Evolutionary conservation across 2,797 vertebrate species (phyloP), one percentile per base, ranked within the genome.

Genomic region (Peromyscus aztecus): DNA sequence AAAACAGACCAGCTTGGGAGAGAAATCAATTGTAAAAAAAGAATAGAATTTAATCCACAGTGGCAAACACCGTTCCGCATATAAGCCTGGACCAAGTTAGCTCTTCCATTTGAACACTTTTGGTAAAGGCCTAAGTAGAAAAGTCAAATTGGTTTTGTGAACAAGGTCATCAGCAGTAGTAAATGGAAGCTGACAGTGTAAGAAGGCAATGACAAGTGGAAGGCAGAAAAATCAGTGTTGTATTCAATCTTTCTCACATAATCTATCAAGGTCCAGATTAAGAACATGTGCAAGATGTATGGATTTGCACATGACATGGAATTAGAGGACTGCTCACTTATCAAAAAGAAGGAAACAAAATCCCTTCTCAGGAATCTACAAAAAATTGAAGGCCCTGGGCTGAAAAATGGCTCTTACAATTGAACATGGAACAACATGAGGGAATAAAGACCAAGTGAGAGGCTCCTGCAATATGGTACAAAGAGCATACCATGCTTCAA

Each of bases 151-250:
- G 69, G 46, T 61, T 95, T 96, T 91, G 63, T 84, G 23, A 95
- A 75, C 59, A 96, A 98, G 80, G 88, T 92, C 88, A 97, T 69
- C 63, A 55, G 82, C 49, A 94, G 67, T 31, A 96, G 59, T 88
- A 90, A 96, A 84, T 89, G 92, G 78, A 95, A 89, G 69, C 0
- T 86, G 77, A 78, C 16, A 92, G 37, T 6, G 31, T 55, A 89
- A 94, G 85, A 93, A 95, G 76, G 59, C 73, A 77, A 16, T 91
- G 86, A 71, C 78, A 95, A 97, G 81, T 43, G 31, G 52, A 92
- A 5, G 34, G 6, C 9, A 82, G 78, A 89, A 94, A 89, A 93
- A 90, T 83, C 40, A 94, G 31, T 67, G 59, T 78, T 93, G 87
- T 80, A 85, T 89, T 94, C 89, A 55, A 59, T 94, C 52, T 91